Percentiles rank a stretch among this genome's conserved stretches.
Evolutionary conservation across 2,113 vertebrate genomes (phyloP).

Genomic region (Podarcis muralis): DNA sequence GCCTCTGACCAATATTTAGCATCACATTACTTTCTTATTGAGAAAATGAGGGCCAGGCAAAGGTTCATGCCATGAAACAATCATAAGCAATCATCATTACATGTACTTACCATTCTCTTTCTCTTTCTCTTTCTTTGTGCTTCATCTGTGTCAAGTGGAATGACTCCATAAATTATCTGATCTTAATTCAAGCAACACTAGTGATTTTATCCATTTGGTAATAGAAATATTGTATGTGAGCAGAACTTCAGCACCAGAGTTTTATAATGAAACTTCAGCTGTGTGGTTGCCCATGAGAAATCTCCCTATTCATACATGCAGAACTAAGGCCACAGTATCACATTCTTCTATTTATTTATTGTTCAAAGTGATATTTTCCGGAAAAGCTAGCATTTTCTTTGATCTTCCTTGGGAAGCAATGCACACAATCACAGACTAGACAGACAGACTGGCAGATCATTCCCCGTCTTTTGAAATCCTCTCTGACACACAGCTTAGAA

Average conservation of each 20-base stretch:
- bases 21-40: neutral
- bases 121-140: neutral
- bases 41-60: neutral
- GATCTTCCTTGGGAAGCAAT: neutral
- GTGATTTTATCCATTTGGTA: neutral
- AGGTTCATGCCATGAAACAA: neutral
- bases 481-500: constrained; percentile 27
- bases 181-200: neutral
- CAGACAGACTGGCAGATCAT: constrained; percentile 11
- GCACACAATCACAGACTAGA: neutral
- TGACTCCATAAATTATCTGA: neutral
- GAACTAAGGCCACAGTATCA: neutral
- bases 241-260: neutral
- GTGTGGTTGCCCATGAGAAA: neutral
- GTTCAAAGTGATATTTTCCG: neutral
- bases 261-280: neutral
- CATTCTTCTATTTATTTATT: neutral
- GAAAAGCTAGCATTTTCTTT: neutral
- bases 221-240: neutral
- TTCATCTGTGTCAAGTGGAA: neutral
- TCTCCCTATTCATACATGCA: neutral
- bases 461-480: constrained; percentile 35
- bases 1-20: neutral
- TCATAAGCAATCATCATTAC: neutral
- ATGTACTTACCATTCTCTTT: neutral